Base-by-base conservation (phyloP, 2,797 vertebrate species). In the Rousettus madagascariensis region DNA sequence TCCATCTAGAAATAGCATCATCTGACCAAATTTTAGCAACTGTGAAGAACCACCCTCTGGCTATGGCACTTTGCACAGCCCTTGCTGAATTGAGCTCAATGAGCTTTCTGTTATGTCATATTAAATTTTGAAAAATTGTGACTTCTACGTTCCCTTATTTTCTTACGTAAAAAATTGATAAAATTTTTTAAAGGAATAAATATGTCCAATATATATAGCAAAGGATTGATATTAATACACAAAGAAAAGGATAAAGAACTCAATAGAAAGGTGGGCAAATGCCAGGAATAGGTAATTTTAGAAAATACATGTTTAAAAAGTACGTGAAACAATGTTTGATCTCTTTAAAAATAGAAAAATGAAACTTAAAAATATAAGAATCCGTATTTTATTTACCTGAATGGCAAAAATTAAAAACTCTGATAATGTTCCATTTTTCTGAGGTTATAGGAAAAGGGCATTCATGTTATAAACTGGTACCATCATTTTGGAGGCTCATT, bases 331-430 rank as follows among this genome's bases (percentile, higher is more conserved):
- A 16, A 80, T 80, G 3, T 95, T 80, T 95, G 13, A 96, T 75
- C 7, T 93, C 49, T 86, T 91, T 94, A 90, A 79, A 22, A 86
- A 86, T 71, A 22, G 51, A 71, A 92, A 95, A 92, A 61, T 75
- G 9, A 79, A 96, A 79, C 17, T 69, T 53, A 87, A 66, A 88
- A 80, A 77, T 95, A 83, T 2, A 79, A 63, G 30, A 87, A 90
- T 93, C 4, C 15, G 30, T 90, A 86, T 95, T 85, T 87, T 5
- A 82, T 9, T 43, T 90, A 68, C 12, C 22, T 63, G 7, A 79
- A 84, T 91, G 57, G 24, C 28, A 92, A 68, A 71, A 92, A n/a
- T 77, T 28, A 66, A 77, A 89, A 75, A 91, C 24, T 68, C 92
- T 77, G 38, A 77, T 94, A 86, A 75, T 91, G n/a, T 2, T 63